A percentile compares a stretch with the other conserved stretches of the same genome.
Evolutionary conservation across 2,888 invertebrate genomes (phyloP).

Genomic region (Ptilodon capucinus): DNA sequence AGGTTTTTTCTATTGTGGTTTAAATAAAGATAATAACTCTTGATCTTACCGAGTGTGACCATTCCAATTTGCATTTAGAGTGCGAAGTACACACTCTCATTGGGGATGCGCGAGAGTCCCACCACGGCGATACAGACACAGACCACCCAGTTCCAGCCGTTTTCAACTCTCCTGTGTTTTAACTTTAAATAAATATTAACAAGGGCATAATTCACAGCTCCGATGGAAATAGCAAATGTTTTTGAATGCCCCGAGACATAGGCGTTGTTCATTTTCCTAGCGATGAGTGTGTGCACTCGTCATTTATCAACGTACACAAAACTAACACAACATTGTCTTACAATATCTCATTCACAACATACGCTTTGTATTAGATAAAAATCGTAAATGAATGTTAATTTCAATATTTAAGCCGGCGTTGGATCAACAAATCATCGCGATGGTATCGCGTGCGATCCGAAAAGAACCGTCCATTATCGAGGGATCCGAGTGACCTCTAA

Average conservation of each 20-base stretch:
- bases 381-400: slow-evolving; percentile 78
- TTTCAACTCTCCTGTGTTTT: slow-evolving; percentile 16
- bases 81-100: slow-evolving; percentile 34
- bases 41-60: slow-evolving; percentile 25
- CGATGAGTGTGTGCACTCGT: neutral
- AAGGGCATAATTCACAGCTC: slow-evolving; percentile 21
- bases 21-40: slow-evolving; percentile 1
- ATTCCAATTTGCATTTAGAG: slow-evolving; percentile 44
- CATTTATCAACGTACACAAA: slow-evolving; percentile 19
- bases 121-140: slow-evolving; percentile 24
- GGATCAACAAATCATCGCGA: slow-evolving; percentile 79
- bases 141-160: slow-evolving; percentile 41
- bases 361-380: slow-evolving; percentile 53
- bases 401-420: slow-evolving; percentile 76
- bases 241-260: slow-evolving; percentile 18
- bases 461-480: slow-evolving; percentile 73
- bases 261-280: slow-evolving; percentile 5
- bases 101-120: slow-evolving; percentile 38
- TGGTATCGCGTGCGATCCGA: slow-evolving; percentile 72
- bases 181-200: slow-evolving; percentile 25
- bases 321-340: slow-evolving; percentile 23
- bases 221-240: slow-evolving; percentile 17
- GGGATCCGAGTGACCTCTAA: slow-evolving; percentile 69
- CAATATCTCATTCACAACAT: slow-evolving; percentile 34
- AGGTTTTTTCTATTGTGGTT: neutral